Conservation (phyloP, 2,797 vertebrate species). For the Lithobates pipiens region DNA sequence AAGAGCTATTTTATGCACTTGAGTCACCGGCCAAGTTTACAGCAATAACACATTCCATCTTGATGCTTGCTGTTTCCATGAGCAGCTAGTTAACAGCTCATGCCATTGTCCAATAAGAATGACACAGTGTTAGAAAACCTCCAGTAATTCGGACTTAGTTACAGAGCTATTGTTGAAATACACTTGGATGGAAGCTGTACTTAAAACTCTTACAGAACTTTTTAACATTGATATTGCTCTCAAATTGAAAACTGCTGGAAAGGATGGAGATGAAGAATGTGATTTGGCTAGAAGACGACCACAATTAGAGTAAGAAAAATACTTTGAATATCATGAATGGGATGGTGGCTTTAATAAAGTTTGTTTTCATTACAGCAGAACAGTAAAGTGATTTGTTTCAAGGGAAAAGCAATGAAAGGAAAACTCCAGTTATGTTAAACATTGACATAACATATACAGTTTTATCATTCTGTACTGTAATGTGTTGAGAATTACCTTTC, state of each 20-base stretch:
- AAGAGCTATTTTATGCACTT: slow-evolving; percentile 20
- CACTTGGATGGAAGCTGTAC: slow-evolving; percentile 51
- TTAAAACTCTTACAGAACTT: slow-evolving; percentile 56
- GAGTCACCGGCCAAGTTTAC: slow-evolving; percentile 23
- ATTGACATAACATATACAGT: neutral
- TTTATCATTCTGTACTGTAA: neutral
- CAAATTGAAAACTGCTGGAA: slow-evolving; percentile 59
- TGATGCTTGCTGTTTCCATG: slow-evolving; percentile 21
- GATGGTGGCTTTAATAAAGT: slow-evolving; percentile 21
- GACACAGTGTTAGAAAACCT: slow-evolving; percentile 21
- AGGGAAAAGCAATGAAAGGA: slow-evolving; percentile 16
- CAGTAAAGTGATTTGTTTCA: slow-evolving; percentile 27
- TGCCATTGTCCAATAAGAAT: slow-evolving; percentile 44
- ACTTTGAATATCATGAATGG: slow-evolving; percentile 22
- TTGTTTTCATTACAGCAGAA: slow-evolving; percentile 44
- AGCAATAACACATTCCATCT: slow-evolving; percentile 41
- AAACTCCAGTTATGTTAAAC: neutral
- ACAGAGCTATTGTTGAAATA: slow-evolving; percentile 26
- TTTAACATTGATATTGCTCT: slow-evolving; percentile 54
- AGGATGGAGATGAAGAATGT: slow-evolving; percentile 44
- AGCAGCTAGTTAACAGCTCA: slow-evolving; percentile 43
- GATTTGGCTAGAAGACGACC: slow-evolving; percentile 49
- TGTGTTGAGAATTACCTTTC: too few relatives aligned
- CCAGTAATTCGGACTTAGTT: slow-evolving; percentile 27
- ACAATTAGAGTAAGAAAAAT: slow-evolving; percentile 50